Base-by-base conservation (phyloP, 2,888 invertebrate genomes). In the Augiades crinisus region DNA sequence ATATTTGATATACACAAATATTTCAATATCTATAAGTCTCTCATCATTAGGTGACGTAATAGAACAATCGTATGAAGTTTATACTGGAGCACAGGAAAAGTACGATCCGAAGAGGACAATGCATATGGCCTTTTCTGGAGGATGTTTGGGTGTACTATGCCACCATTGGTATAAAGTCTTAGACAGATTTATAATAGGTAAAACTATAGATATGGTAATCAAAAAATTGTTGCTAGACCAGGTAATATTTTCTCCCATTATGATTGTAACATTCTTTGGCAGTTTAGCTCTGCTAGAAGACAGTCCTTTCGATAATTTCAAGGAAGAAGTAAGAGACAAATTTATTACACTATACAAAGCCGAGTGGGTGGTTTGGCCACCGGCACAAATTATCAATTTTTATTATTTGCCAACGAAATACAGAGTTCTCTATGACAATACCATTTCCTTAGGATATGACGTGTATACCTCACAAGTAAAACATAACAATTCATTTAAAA, bases 351-450 rank as follows among this genome's bases (percentile, higher is more conserved):
- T 98, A 19, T 98, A 97, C 71, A 84, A 92, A 12, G 97, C 97
- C 0, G 98, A 99, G 75, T 98, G 97, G 96, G 82, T 96, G 57
- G 92, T 98, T 4, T 98, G 98, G 98, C 98, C 98, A 0, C 95
- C 96, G 0, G 98, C 98, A 0, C 98, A 99, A 81, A 86, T 97
- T 33, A 91, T 99, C 16, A 98, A 98, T 80, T 99, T 99, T 81
- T 96, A 95, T 75, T 93, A 95, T 70, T 79, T 99, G 62, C 96
- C 98, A 2, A 93, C 95, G 5, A 93, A 91, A 65, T 98, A 93
- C 78, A 91, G 98, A 67, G 96, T 99, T 22, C 87, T 98, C 17
- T 99, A 97, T 79, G 97, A 97, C 73, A 98, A 95, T 73, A 92
- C 93, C 0, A 94, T 98, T 72, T 97, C 97, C 19, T 90, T 98